These are phyloP conservation scores for Ibycter americanus DNA, from an alignment of 2,797 vertebrate species.

Conservation along the genomic window DNA sequence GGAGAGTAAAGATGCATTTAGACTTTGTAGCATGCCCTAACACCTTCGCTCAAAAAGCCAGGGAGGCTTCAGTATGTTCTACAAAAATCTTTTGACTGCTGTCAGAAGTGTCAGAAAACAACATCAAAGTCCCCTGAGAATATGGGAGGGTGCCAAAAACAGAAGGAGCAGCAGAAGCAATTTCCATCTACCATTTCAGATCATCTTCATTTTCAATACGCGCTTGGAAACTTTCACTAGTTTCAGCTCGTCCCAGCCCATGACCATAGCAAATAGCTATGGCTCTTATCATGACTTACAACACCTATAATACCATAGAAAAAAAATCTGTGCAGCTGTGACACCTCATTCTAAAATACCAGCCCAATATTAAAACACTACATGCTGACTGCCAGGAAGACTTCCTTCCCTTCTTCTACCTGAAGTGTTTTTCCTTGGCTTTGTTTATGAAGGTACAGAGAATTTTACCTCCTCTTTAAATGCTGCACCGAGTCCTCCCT, in stretches of 20 bases:
- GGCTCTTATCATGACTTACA: not conserved
- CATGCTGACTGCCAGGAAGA: not conserved
- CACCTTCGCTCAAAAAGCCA: not conserved
- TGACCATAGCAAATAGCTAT: not conserved
- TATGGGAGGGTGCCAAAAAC: not conserved
- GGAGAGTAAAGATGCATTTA: not conserved
- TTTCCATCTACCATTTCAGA: not conserved
- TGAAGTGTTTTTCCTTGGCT: not conserved
- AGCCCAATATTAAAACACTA: not conserved
- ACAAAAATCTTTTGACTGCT: slow-evolving; percentile 5
- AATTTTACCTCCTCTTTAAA: not conserved
- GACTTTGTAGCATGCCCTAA: not conserved
- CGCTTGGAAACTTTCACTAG: not conserved
- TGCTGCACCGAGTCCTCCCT: not conserved
- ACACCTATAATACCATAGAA: not conserved
- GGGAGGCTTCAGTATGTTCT: not conserved
- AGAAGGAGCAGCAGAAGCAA: not conserved
- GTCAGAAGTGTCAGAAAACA: slow-evolving; percentile 28
- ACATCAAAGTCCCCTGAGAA: not conserved
- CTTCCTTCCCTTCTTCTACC: not conserved
- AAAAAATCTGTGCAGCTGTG: not conserved
- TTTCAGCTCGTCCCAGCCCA: not conserved
- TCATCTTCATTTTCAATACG: not conserved
- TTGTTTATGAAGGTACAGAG: not conserved
- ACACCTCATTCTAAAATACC: not conserved